These are phyloP conservation scores for Notolepis coatsorum DNA, from an alignment of 2,797 vertebrate species.

Conservation along the genomic window DNA sequence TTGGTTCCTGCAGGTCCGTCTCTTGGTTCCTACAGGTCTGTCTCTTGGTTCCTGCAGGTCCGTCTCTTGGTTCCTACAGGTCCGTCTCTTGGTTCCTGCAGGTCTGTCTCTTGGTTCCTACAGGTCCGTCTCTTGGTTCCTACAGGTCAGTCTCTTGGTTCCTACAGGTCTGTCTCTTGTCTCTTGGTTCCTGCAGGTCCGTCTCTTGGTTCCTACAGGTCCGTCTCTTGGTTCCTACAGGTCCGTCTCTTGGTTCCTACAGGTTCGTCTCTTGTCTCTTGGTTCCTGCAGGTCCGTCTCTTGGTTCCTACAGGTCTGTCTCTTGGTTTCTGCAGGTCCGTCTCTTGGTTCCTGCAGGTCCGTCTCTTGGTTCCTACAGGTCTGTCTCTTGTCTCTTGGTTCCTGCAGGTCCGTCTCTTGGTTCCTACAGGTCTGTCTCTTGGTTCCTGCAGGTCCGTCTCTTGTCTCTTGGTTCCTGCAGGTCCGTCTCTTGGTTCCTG, in stretches of 20 bases:
- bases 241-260: constrained; percentile 54
- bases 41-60: too few species aligned
- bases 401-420: too few species aligned
- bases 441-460: too few species aligned
- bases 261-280: too few species aligned
- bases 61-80: constrained; percentile 42
- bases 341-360: constrained; percentile 39
- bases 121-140: constrained; percentile 51
- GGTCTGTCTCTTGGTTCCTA: constrained; percentile 55
- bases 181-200: constrained; percentile 41
- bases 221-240: constrained; percentile 55
- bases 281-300: constrained; percentile 51
- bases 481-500: constrained; percentile 53
- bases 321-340: too few species aligned
- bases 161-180: constrained; percentile 52
- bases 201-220: constrained; percentile 55
- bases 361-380: constrained; percentile 56
- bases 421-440: constrained; percentile 54
- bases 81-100: constrained; percentile 55
- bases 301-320: constrained; percentile 51
- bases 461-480: constrained; percentile 45
- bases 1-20: too few species aligned
- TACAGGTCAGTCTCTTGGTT: too few species aligned
- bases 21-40: constrained; percentile 46
- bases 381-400: constrained; percentile 58